A percentile compares a stretch with the other conserved stretches of the same genome.
Evolutionary conservation across 1,140 invertebrate species (phyloP).

Genomic region (Macrosteles quadrilineatus): DNA sequence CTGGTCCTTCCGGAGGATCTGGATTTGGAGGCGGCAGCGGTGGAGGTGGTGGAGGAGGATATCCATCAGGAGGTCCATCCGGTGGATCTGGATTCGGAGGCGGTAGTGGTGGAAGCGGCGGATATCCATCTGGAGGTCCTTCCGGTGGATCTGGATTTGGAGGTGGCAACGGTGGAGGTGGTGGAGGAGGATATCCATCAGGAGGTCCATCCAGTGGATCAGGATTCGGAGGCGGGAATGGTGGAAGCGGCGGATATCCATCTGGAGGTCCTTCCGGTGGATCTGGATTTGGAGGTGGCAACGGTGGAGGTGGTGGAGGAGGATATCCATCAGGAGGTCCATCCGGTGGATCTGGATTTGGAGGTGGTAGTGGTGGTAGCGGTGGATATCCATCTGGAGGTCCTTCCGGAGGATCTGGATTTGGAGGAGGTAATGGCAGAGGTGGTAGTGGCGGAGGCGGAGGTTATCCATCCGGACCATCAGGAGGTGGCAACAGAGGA

Average conservation of each 20-base stretch:
- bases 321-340: conserved; percentile 28
- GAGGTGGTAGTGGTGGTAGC: conserved; percentile 44
- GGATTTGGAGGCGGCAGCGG: conserved; percentile 48
- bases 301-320: conserved; percentile 38
- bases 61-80: conserved; percentile 32
- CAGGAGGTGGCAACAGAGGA: not conserved
- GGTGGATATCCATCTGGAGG: conserved; percentile 38
- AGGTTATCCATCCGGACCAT: conserved; percentile 36
- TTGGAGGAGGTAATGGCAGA: conserved; percentile 41
- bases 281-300: conserved; percentile 35
- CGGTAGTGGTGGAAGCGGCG: conserved; percentile 14
- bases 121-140: conserved; percentile 36
- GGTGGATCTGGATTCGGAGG: conserved; percentile 24
- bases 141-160: conserved; percentile 44
- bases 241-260: conserved; percentile 30
- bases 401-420: conserved; percentile 36
- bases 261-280: conserved; percentile 40
- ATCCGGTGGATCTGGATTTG: conserved; percentile 39
- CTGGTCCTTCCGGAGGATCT: conserved; percentile 34
- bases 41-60: conserved; percentile 33
- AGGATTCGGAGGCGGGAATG: conserved; percentile 48
- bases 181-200: conserved; percentile 37
- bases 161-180: conserved; percentile 40
- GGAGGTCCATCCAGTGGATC: conserved; percentile 38
- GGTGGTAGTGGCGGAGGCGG: conserved; percentile 37